phyloP scores from a whole-genome alignment of 1,140 invertebrate genomes.

The Drosophila ananassae region DNA sequence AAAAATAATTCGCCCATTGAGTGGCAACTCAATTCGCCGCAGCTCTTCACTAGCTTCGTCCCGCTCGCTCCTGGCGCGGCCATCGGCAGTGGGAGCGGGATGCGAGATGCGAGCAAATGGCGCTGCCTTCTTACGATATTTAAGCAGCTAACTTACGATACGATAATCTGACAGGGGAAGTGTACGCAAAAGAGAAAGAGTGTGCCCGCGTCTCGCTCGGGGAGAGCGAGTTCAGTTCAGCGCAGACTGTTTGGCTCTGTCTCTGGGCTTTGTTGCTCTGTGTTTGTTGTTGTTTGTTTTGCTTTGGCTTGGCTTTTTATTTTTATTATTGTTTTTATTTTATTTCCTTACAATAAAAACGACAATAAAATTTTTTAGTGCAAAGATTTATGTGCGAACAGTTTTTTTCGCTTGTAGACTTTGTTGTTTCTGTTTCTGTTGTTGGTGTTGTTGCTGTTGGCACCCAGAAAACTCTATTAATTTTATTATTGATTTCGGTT shows the following conservation, averaged over 20 bases:
- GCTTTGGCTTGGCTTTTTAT: slow-evolving; percentile 23
- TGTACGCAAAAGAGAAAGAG: slow-evolving; percentile 15
- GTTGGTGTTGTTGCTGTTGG: slow-evolving; percentile 15
- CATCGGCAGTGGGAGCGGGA: slow-evolving; percentile 11
- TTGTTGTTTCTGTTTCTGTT: slow-evolving; percentile 4
- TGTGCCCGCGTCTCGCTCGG: slow-evolving; percentile 18
- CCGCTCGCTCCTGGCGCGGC: slow-evolving; percentile 28
- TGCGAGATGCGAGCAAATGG: slow-evolving; percentile 58
- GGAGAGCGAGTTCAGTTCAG: slow-evolving; percentile 22
- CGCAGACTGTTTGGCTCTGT: slow-evolving; percentile 72
- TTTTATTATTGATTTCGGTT: slow-evolving; percentile 41
- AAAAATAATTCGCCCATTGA: slow-evolving; percentile 25
- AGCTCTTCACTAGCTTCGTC: slow-evolving; percentile 57
- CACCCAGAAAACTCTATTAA: slow-evolving; percentile 52
- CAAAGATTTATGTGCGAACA: slow-evolving; percentile 82
- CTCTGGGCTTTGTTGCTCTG: slow-evolving; percentile 18
- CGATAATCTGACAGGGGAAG: slow-evolving; percentile 58
- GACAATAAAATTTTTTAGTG: slow-evolving; percentile 82
- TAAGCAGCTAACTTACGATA: slow-evolving; percentile 74
- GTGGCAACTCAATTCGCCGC: slow-evolving; percentile 62
- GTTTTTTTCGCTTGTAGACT: slow-evolving; percentile 55
- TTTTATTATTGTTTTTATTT: slow-evolving; percentile 39
- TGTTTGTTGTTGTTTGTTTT: slow-evolving; percentile 27
- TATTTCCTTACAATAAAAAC: slow-evolving; percentile 80
- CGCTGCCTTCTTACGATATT: slow-evolving; percentile 79